These are phyloP conservation scores for Podarcis muralis DNA, from an alignment of 2,113 vertebrate genomes.

Conservation along the genomic window DNA sequence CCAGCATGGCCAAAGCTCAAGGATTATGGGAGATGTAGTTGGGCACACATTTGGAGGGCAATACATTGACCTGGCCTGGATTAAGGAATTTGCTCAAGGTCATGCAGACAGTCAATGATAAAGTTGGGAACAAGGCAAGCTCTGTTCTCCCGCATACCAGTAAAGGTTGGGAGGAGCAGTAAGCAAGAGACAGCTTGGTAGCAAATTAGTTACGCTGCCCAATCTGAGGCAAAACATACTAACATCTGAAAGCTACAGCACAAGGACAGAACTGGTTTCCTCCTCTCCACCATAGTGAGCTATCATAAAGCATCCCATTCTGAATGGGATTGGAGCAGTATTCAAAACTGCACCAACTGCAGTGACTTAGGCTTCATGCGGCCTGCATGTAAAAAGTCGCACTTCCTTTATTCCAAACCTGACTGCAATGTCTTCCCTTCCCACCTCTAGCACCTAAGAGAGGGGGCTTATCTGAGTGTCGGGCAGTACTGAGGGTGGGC, in stretches of 20 bases:
- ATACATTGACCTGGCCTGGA: no score
- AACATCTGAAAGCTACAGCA: background rate
- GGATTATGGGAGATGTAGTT: no score
- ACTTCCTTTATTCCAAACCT: background rate
- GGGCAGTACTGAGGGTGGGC: background rate
- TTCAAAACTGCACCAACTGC: background rate
- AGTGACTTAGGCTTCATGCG: background rate
- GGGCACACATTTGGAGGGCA: no score
- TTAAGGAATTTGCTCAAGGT: background rate
- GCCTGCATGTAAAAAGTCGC: slow-evolving; percentile 30
- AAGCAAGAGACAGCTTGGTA: background rate
- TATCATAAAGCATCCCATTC: background rate
- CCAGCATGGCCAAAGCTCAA: no score
- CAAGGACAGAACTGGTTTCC: background rate
- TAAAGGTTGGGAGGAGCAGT: background rate
- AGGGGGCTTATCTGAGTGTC: slow-evolving; percentile 13
- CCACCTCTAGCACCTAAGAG: background rate
- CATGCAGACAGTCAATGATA: background rate
- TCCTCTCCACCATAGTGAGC: background rate
- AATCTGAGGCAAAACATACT: background rate
- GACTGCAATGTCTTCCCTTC: background rate
- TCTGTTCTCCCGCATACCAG: background rate
- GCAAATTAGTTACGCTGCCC: background rate
- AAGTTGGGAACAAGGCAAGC: background rate
- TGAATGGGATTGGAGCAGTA: background rate